Percentiles rank a stretch among this genome's conserved stretches.
Evolutionary conservation across 2,113 vertebrate species (phyloP).

Genomic region (Rhodinocichla rosea): DNA sequence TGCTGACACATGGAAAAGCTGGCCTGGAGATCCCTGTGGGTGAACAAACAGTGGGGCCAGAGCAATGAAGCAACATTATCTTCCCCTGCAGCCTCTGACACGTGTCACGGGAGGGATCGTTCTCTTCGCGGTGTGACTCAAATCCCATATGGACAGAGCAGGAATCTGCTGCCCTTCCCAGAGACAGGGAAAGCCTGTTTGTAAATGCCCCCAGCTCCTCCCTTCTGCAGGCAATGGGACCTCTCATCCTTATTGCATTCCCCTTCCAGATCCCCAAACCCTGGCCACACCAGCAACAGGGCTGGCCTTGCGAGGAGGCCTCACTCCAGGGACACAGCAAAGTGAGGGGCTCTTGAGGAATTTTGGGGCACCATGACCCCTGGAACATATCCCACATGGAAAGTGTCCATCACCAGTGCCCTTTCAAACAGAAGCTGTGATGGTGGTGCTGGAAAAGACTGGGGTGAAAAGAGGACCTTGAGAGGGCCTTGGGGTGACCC

Average conservation of each 20-base stretch:
- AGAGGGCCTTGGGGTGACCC: not conserved
- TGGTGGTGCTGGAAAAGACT: not conserved
- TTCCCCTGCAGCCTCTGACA: slow-evolving; percentile 10
- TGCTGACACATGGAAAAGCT: not conserved
- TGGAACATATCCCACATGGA: not conserved
- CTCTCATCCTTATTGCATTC: not conserved
- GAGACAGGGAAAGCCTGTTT: not conserved
- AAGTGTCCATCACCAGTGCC: not conserved
- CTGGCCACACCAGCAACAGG: not conserved
- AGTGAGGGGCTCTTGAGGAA: not conserved
- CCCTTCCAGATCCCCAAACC: not conserved
- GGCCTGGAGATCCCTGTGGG: not conserved
- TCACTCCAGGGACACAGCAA: not conserved
- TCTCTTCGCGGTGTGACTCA: not conserved
- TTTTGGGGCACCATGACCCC: not conserved
- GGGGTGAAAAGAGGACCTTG: not conserved
- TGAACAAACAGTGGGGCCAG: not conserved
- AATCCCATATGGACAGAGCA: not conserved
- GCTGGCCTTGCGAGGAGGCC: not conserved
- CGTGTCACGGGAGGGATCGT: not conserved
- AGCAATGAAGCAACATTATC: not conserved
- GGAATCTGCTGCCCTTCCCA: not conserved
- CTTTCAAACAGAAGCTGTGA: not conserved
- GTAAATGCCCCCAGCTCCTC: not conserved
- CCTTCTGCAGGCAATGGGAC: not conserved